Evolutionary conservation across 1,140 invertebrate genomes (phyloP), one percentile per base, ranked within the genome.

Genomic region (Drosophila ambigua): DNA sequence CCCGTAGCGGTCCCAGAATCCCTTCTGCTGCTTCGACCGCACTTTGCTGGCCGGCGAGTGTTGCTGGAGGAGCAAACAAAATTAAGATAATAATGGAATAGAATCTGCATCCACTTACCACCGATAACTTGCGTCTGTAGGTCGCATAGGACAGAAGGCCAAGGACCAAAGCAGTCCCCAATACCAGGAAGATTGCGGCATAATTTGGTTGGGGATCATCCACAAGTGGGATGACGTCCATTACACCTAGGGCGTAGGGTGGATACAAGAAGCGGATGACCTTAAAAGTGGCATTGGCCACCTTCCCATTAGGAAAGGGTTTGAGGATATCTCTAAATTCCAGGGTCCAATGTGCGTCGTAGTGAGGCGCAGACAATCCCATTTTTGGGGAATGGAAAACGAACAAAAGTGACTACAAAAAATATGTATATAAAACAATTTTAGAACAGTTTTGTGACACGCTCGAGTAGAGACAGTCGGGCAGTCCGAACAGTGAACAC

Each of bases 201-300:
- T 1, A 0, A 15, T 23, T 45, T 13, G 50, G 13, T 24, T 63
- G 16, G 20, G 71, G 71, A 50, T 41, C 39, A 11, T 7, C 11
- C 24, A 73, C 67, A 35, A 45, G 35, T 1, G 31, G 50, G 8
- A 26, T 46, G 8, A 73, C 9, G 7, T 61, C 7, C 9, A 73
- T 57, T 5, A 5, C 11, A 5, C 51, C 23, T 11, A 55, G 1
- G 8, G 44, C 67, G 11, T n/a, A 63, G 9, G 71, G 71, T 2
- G 71, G 67, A 35, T 72, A 73, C 5, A 73, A 44, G 16, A 73
- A 73, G 20, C 71, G 35, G 6, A 54, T 6, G 4, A 73, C 5
- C 43, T 72, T 73, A 26, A 28, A 62, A 15, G 71, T 72, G 24
- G 20, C 39, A 50, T 72, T 72, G 31, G 66, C 66, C 13, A 62